These are phyloP conservation scores for Catamblyrhynchus diadema DNA, from an alignment of 2,797 vertebrate genomes.

Conservation along the genomic window DNA sequence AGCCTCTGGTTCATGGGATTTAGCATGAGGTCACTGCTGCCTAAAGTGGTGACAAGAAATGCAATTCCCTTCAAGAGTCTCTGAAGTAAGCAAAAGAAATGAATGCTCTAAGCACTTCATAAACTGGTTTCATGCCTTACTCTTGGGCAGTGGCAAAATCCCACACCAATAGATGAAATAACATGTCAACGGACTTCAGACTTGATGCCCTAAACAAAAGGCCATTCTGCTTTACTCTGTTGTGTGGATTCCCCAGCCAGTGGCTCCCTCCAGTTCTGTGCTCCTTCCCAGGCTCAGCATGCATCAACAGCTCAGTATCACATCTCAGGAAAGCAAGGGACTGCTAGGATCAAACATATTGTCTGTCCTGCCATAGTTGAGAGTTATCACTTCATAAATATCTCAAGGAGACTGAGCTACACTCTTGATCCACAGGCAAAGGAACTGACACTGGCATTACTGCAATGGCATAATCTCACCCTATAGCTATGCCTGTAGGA, in stretches of 20 bases:
- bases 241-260: background rate
- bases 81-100: background rate
- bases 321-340: background rate
- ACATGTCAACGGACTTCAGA: background rate
- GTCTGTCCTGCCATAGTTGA: background rate
- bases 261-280: accelerated
- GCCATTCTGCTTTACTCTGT: background rate
- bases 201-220: background rate
- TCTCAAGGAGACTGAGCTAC: background rate
- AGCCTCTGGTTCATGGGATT: background rate
- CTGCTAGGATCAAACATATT: background rate
- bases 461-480: background rate
- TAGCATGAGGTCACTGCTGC: background rate
- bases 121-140: background rate
- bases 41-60: background rate
- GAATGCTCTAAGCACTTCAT: background rate
- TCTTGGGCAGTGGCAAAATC: background rate
- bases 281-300: background rate
- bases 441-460: background rate
- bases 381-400: background rate
- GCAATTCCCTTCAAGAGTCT: background rate
- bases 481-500: background rate
- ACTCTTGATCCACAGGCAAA: background rate
- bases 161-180: background rate
- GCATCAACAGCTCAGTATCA: background rate